Evolutionary conservation across 2,797 vertebrate species (phyloP).

Genomic region (Rhinoraja longicauda): DNA sequence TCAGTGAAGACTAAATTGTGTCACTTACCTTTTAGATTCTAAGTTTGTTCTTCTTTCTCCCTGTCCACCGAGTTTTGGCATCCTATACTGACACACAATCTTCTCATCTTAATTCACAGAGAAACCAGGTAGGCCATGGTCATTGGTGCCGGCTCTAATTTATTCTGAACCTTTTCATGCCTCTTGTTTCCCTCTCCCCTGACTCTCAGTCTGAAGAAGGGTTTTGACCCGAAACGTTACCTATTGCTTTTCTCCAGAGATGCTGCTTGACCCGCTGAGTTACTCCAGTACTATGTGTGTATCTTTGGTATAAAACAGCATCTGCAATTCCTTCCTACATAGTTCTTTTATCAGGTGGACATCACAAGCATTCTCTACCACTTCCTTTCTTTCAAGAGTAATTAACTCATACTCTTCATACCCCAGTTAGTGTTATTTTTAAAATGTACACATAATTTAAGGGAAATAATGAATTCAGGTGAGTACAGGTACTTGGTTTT

Average conservation of each 20-base stretch:
- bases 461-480: neutral
- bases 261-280: too few relatives aligned
- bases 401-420: neutral
- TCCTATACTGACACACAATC: neutral
- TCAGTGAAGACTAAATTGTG: neutral
- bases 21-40: neutral
- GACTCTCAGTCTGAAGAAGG: too few relatives aligned
- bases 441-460: neutral
- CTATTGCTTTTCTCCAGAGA: too few relatives aligned
- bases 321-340: too few relatives aligned
- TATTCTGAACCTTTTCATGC: too few relatives aligned
- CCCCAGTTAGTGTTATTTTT: neutral
- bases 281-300: too few relatives aligned
- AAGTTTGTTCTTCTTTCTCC: neutral
- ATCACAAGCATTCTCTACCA: neutral
- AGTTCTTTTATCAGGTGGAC: too few relatives aligned
- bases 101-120: neutral
- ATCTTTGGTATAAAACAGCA: too few relatives aligned
- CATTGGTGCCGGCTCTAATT: too few relatives aligned
- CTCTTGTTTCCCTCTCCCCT: too few relatives aligned
- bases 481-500: neutral
- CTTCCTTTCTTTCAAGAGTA: neutral
- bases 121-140: too few relatives aligned
- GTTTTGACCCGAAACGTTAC: too few relatives aligned
- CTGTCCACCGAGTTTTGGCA: neutral